phyloP scores from a whole-genome alignment of 2,797 vertebrate genomes.

The Micromesistius poutassou region DNA sequence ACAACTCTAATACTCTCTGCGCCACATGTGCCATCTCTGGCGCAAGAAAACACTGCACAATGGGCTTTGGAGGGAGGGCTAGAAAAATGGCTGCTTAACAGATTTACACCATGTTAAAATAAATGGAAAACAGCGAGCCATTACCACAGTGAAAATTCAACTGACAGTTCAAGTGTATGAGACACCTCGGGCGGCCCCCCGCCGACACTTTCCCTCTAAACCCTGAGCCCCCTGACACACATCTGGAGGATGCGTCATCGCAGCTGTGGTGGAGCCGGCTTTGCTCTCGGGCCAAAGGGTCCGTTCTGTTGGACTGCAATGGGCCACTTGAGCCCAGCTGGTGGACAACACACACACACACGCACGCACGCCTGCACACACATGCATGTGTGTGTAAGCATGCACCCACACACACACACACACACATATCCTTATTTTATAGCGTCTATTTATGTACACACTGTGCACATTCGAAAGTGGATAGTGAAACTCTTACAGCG shows the following conservation, averaged over 20 bases:
- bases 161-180: constrained; percentile 55
- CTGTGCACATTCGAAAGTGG: not conserved
- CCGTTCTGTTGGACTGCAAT: constrained; percentile 51
- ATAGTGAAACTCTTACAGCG: not conserved
- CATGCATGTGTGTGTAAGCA: too few species aligned
- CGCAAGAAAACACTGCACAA: constrained; percentile 26
- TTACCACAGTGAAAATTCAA: constrained; percentile 47
- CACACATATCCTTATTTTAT: not conserved
- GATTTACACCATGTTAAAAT: constrained; percentile 58
- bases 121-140: constrained; percentile 38
- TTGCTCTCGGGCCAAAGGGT: constrained; percentile 68
- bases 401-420: too few species aligned
- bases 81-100: constrained; percentile 29
- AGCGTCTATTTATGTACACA: not conserved
- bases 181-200: constrained; percentile 35
- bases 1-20: not conserved
- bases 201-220: constrained; percentile 19
- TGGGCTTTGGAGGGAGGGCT: not conserved
- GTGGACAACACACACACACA: constrained; percentile 49
- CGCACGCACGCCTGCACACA: too few species aligned
- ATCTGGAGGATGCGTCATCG: constrained; percentile 76
- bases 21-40: constrained; percentile 20
- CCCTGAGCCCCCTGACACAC: constrained; percentile 40
- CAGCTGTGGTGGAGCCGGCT: constrained; percentile 71
- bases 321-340: constrained; percentile 62